Conservation (phyloP, 2,888 invertebrate genomes). For the Neoscelio sp. region DNA sequence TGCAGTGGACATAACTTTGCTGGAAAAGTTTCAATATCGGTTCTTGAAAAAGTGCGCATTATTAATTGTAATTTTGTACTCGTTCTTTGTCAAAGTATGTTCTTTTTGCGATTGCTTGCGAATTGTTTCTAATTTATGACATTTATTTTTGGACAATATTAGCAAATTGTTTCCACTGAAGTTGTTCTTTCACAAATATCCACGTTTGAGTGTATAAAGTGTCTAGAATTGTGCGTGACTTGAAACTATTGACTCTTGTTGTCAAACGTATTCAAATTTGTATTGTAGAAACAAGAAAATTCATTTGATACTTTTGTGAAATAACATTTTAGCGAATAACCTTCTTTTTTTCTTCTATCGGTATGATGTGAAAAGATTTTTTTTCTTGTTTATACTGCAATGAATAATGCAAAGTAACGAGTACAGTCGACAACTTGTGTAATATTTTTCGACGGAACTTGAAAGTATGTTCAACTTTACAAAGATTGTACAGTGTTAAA, state of each 20-base stretch:
- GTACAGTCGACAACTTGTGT: background rate
- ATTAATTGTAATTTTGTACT: too few species aligned
- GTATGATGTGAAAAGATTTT: too few species aligned
- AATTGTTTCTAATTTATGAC: too few species aligned
- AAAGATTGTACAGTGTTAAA: background rate
- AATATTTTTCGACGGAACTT: background rate
- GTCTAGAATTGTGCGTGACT: background rate
- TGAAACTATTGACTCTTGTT: too few species aligned
- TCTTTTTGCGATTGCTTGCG: too few species aligned
- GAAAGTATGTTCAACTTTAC: background rate
- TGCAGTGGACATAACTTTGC: too few species aligned
- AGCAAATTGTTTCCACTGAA: background rate
- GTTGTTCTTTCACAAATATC: background rate
- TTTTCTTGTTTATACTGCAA: background rate
- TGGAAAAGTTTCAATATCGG: too few species aligned
- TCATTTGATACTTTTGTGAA: background rate
- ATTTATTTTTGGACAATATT: too few species aligned
- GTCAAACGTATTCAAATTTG: background rate
- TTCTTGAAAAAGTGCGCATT: too few species aligned
- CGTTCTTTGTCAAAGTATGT: too few species aligned
- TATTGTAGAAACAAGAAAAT: background rate
- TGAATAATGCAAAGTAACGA: background rate
- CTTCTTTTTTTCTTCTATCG: background rate
- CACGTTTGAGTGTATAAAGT: background rate
- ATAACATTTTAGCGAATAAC: background rate